Base-by-base conservation (phyloP, 2,113 vertebrate genomes). In the Poecilia latipinna region DNA sequence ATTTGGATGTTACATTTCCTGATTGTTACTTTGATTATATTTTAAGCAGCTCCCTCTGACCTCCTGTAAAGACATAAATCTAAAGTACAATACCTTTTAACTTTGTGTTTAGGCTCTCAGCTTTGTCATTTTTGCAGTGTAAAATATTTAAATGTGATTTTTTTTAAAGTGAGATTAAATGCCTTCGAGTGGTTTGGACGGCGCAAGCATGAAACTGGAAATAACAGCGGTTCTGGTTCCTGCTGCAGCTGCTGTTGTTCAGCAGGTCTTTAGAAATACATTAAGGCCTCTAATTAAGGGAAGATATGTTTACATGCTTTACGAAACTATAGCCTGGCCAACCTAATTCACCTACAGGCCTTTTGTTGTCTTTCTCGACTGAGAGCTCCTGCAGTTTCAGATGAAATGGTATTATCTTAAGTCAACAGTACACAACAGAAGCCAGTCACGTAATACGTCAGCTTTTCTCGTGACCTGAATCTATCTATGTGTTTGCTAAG, bases 231-330 rank as follows among this genome's bases (percentile, higher is more conserved):
- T 29, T 0, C 3, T 62, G 8, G 37, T 51, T 79, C 31, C 68
- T 66, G 37, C 44, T 39, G 10, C 61, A 62, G 29, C 61, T 29
- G 32, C 61, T 29, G 7, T 88, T 85, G 78, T 85, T 31, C 68
- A 71, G 89, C 70, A 60, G 11, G 66, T 77, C n/a, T 88, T 72
- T 75, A 62, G 82, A 78, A 88, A 86, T 33, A 37, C 8, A 35
- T 22, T 37, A 29, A 77, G 19, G 60, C 29, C 22, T 65, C 29
- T 57, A 24, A 68, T 7, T 86, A 48, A 64, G 62, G 61, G 26
- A 3, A 33, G 42, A 54, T 37, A 61, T 64, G 68, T 75, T 44
- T 44, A 54, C 66, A 60, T 48, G 48, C 37, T 64, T 83, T 82
- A 68, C 35, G 68, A 44, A 86, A 89, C 68, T 19, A 13, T 11